Base-by-base conservation (phyloP, 2,888 invertebrate genomes). In the Platycheirus albimanus region DNA sequence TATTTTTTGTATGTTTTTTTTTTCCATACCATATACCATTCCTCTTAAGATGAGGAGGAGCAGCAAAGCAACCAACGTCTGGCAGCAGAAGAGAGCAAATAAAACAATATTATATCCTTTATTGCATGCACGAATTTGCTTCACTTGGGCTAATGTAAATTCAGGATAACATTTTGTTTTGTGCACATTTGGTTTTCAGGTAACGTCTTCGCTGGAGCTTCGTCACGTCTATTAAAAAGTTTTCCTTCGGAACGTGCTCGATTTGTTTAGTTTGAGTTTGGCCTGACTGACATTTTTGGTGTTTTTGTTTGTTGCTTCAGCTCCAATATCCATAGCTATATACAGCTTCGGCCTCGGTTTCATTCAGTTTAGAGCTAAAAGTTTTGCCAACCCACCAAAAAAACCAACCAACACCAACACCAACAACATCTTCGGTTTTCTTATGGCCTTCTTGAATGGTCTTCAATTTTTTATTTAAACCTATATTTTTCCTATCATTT, bases 141-240 rank as follows among this genome's bases (percentile, higher is more conserved):
- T 83, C 83, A 78, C 71, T 83, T 74, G 83, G 41, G 83, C 83
- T 83, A 83, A 83, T 83, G 83, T 83, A 83, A 83, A 83, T 83
- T 78, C 83, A 74, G 83, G 64, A 74, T 78, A 83, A 83, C 78
- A 78, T 83, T 83, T 77, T 83, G 83, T 78, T 83, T 78, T 83
- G 58, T 58, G 83, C 78, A 78, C 83, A 83, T 83, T 83, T 83
- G 83, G 83, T 72, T 83, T 83, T 69, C 83, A 83, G 83, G 83
- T 83, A 83, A 69, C 83, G 83, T 83, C 74, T 66, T 69, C 49
- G 74, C 83, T 78, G 36, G 43, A 83, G 83, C 78, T 83, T 83
- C 83, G 83, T 83, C 83, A 83, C 83, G 83, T 83, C 83, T 83
- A 83, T 83, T 83, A 83, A 83, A 83, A 83, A 83, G 78, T 83